phyloP scores from a whole-genome alignment of 1,140 invertebrate species.

The Hylyphantes graminicola region DNA sequence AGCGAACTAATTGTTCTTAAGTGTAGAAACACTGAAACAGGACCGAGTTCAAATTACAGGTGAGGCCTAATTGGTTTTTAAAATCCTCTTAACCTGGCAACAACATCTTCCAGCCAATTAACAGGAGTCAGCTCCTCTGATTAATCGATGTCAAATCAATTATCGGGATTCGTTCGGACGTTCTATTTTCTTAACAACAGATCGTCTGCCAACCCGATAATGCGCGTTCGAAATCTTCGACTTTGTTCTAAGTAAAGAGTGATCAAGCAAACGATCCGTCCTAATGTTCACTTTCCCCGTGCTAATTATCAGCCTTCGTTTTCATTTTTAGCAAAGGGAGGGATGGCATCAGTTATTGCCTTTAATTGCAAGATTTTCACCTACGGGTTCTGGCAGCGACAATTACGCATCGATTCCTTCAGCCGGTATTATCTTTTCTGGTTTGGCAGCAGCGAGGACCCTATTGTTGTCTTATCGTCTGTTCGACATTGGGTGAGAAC shows the following conservation, averaged over 20 bases:
- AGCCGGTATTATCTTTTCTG: slow-evolving; percentile 42
- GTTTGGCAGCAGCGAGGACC: slow-evolving; percentile 31
- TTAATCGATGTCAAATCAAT: slow-evolving; percentile 55
- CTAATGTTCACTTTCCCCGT: slow-evolving; percentile 50
- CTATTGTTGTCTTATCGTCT: slow-evolving; percentile 51
- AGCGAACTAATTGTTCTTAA: not conserved
- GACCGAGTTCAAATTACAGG: slow-evolving; percentile 18
- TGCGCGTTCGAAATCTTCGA: slow-evolving; percentile 37
- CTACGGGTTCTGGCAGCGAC: slow-evolving; percentile 42
- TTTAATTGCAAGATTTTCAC: slow-evolving; percentile 60
- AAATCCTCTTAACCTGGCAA: slow-evolving; percentile 44
- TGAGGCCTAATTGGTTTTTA: slow-evolving; percentile 39
- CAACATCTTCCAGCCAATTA: slow-evolving; percentile 23
- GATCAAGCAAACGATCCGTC: slow-evolving; percentile 39
- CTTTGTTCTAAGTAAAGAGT: not conserved
- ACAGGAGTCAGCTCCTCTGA: slow-evolving; percentile 22
- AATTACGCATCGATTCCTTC: slow-evolving; percentile 56
- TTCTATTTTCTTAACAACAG: slow-evolving; percentile 41
- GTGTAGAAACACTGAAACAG: not conserved
- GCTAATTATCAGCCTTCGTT: slow-evolving; percentile 54
- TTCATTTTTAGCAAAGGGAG: slow-evolving; percentile 45
- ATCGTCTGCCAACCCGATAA: slow-evolving; percentile 27
- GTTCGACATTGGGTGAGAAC: slow-evolving; percentile 45
- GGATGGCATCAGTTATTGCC: slow-evolving; percentile 58
- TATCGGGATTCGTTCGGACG: slow-evolving; percentile 42